Evolutionary conservation across 2,888 invertebrate species (phyloP).

Genomic region (Apotomis turbidana): DNA sequence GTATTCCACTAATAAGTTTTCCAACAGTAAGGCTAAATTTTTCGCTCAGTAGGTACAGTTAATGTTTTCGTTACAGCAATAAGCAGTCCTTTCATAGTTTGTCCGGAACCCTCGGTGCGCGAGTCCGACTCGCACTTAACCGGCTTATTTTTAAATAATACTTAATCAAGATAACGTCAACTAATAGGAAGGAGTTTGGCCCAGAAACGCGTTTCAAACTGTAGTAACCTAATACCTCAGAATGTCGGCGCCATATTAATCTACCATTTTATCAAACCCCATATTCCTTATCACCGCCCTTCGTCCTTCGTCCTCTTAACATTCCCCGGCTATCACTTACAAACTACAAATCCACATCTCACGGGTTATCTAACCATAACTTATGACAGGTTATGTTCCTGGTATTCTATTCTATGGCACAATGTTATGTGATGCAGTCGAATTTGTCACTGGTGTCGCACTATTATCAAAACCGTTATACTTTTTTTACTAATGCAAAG

Average conservation of each 20-base stretch:
- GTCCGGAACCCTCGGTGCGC: too few species aligned
- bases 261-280: constrained; percentile 21
- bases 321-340: constrained; percentile 25
- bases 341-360: constrained; percentile 27
- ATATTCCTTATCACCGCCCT: constrained; percentile 22
- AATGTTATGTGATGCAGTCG: constrained; percentile 1
- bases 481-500: too few species aligned
- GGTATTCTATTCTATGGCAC: constrained; percentile 6
- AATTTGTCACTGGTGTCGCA: background rate
- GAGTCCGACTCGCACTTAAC: too few species aligned
- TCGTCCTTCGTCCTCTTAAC: constrained; percentile 26
- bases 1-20: too few species aligned
- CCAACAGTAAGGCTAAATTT: too few species aligned
- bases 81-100: too few species aligned
- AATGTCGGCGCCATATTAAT: constrained; percentile 21
- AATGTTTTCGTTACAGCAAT: too few species aligned
- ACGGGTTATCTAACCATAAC: constrained; percentile 24
- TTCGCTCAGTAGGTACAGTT: too few species aligned
- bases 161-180: too few species aligned
- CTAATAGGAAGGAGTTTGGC: too few species aligned
- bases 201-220: background rate
- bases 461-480: too few species aligned
- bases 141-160: too few species aligned
- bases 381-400: constrained; percentile 25
- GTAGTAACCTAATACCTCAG: constrained; percentile 17